phyloP scores from a whole-genome alignment of 2,113 vertebrate species.

The Meriones unguiculatus region DNA sequence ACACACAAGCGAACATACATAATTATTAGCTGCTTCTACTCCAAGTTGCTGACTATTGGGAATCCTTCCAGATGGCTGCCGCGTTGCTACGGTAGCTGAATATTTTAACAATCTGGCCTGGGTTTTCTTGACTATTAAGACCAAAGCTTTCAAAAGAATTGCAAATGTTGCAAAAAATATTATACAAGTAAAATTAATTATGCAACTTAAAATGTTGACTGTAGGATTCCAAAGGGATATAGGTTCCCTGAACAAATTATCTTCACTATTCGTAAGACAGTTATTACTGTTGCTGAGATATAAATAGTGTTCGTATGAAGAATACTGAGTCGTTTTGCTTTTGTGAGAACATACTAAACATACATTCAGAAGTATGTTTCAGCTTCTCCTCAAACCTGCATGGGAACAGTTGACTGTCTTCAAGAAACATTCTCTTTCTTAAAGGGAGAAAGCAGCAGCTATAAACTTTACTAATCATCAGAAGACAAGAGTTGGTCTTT shows the following conservation, averaged over 20 bases:
- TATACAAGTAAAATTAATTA: constrained; percentile 80
- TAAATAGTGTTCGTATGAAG: constrained; percentile 61
- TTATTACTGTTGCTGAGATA: background rate
- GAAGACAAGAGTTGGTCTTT: background rate
- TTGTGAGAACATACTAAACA: constrained; percentile 20
- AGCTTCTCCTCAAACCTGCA: constrained; percentile 31
- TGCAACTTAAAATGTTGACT: constrained; percentile 74
- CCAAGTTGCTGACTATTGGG: constrained; percentile 85
- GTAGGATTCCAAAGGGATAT: background rate
- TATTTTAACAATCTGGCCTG: constrained; percentile 89
- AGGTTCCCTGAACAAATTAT: constrained; percentile 55
- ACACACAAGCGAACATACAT: constrained; percentile 54
- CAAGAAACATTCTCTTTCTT: background rate
- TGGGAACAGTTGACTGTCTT: constrained; percentile 46
- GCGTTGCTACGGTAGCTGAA: constrained; percentile 82
- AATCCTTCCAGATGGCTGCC: constrained; percentile 88
- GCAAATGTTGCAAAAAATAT: constrained; percentile 80
- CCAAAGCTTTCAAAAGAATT: constrained; percentile 81
- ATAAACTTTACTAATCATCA: constrained; percentile 57
- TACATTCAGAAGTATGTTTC: constrained; percentile 28
- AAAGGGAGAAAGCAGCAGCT: background rate
- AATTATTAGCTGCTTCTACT: constrained; percentile 64
- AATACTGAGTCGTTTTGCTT: background rate
- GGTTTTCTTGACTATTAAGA: constrained; percentile 77
- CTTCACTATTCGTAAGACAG: constrained; percentile 50